Base-by-base conservation (phyloP, 2,797 vertebrate genomes). In the Ceryle rudis region DNA sequence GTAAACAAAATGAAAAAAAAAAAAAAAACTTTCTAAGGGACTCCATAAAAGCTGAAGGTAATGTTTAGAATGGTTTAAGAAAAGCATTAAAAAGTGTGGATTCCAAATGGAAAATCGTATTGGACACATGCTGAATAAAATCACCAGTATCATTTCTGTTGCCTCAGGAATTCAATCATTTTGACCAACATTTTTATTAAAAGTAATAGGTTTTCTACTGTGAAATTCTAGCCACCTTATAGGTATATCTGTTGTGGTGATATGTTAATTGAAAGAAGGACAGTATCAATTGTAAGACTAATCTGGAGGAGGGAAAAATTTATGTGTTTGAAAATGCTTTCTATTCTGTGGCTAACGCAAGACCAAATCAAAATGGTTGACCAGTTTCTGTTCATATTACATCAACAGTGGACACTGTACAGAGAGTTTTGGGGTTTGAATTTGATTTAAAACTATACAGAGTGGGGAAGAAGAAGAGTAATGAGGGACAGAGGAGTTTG, bases 51-150 rank as follows among this genome's bases (percentile, higher is more conserved):
- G 93, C 96, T 97, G 96, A 96, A 97, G 96, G 94, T 95, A 70
- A 94, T 93, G 94, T 98, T 98, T 95, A 94, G 97, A 97, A 94
- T 73, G 85, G 91, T 82, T 60, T 52, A 70, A 83, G 33, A 92
- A 92, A 96, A 97, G 87, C 95, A 86, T 95, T 96, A n/a, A 84
- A 94, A 96, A 96, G 86, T 96, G 95, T 98, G 97, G 95, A 98
- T 96, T 97, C 92, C 23, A 29, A 95, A 92, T 97, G 97, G 97
- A 98, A 98, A 97, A 97, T 94, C 86, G 2, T 97, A 95, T 92
- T 97, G 97, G 97, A 97, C 94, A 96, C 95, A 89, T 98, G 97
- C 97, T 97, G 97, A 98, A 98, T 98, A 98, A 98, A 98, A 97
- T 96, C 97, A 97, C 95, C 93, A 96, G 91, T 98, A 98, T 96